Evolutionary conservation across 2,888 invertebrate genomes (phyloP), one percentile per base, ranked within the genome.

Genomic region (Ischnura elegans): DNA sequence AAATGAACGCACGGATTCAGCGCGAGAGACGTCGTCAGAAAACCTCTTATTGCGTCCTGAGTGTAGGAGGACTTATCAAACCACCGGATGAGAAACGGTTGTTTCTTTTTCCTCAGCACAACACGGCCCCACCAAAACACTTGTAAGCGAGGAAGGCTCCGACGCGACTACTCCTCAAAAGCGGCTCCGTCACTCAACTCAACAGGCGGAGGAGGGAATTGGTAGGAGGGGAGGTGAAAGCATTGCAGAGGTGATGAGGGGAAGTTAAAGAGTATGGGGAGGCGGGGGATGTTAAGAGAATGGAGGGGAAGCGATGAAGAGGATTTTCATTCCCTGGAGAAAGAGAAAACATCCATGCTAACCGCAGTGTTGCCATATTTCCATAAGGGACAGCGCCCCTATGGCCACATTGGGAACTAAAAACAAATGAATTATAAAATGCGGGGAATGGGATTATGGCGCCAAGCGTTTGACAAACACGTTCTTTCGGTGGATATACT

Each of bases 141-240:
- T 42, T n/a, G n/a, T n/a, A n/a, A n/a, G n/a, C n/a, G n/a, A n/a
- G 90, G 43, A 90, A 90, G 90, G 61, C 43, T 90, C 90, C 61
- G 43, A 61, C 61, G 61, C 90, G 21, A 61, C 90, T 61, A 43
- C 16, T 55, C 87, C 55, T 29, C 55, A 51, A 51, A 6, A 21
- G 42, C 43, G 16, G 29, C 90, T 61, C 61, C 21, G 36, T 6
- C 61, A 61, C 25, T 61, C 61, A 55, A 51, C 46, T n/a, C 46
- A 51, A 46, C 51, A 51, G 8, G 47, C 47, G 87, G 29, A 90
- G 25, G 47, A 47, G 13, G 29, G 16, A 36, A 10, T 76, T 13
- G 29, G 8, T 25, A 4, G 76, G 43, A 86, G 86, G 90, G 55
- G 55, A 90, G 90, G 61, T 47, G 51, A 55, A 55, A 87, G 36